Evolutionary conservation across 2,888 invertebrate species (phyloP), one percentile per base, ranked within the genome.

Genomic region (Anagyrus pseudococci): DNA sequence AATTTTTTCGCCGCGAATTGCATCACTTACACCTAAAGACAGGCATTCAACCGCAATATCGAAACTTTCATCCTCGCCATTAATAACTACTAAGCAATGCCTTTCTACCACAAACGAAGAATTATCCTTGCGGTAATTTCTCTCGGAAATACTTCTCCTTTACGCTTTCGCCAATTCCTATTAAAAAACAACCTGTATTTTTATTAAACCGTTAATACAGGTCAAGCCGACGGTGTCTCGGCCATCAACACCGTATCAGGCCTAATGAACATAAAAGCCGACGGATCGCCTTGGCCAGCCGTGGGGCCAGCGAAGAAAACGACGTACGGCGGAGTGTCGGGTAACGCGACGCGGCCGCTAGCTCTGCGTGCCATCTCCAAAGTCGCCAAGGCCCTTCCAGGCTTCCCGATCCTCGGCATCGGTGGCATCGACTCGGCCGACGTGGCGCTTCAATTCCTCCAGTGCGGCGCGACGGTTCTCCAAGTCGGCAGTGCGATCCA

Each of bases 371-470:
- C 97, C 0, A 92, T 99, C 7, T 94, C 97, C 0, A 88, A 93
- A 0, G 92, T 99, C 67, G 93, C 90, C 1, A 88, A 88, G 64
- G 88, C 87, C 49, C 73, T 98, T 33, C 96, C 96, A 0, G 93
- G 89, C 1, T 96, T 94, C 81, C 92, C 96, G 0, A 93, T 99
- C 62, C 85, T 99, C 67, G 98, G 98, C 23, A 96, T 96, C 59
- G 98, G 98, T 7, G 99, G 99, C 0, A 91, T 99, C 19, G 98
- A 99, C 82, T 95, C 96, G 0, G 98, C 98, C 0, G 97, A 98
- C 67, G 90, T 92, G 0, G 93, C 96, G 0, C 80, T 97, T n/a
- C 97, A 98, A 83, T 99, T 96, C 79, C 83, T 99, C 2, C 88
- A 94, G 77, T 93, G 94, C 68, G 99, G 98, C 0, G 96, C 98